phyloP scores from a whole-genome alignment of 2,797 vertebrate genomes.

The Eulemur albifrons region DNA sequence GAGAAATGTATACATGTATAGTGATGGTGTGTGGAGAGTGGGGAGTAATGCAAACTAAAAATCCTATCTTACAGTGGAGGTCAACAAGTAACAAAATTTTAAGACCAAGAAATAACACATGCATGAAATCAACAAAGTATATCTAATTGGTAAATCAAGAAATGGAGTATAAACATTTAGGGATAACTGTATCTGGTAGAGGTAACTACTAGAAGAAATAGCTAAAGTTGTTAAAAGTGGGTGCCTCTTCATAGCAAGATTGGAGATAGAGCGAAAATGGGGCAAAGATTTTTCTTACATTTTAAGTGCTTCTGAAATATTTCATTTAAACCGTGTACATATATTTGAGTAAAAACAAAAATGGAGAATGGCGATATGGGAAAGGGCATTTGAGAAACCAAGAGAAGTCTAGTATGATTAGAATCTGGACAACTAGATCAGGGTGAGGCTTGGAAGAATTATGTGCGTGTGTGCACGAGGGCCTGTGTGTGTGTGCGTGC shows the following conservation, averaged over 20 bases:
- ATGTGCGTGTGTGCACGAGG: neutral
- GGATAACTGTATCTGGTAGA: neutral
- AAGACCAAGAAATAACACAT: neutral
- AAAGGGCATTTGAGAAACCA: neutral
- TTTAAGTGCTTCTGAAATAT: neutral
- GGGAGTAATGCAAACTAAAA: neutral
- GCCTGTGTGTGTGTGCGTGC: no score
- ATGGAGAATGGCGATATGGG: neutral
- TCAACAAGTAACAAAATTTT: neutral
- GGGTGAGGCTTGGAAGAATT: neutral
- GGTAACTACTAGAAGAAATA: neutral
- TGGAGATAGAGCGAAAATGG: neutral
- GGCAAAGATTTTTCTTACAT: neutral
- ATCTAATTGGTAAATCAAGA: neutral
- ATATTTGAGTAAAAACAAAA: neutral
- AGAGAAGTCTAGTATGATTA: neutral
- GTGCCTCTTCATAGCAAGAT: neutral
- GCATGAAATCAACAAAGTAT: neutral
- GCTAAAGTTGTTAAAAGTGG: neutral
- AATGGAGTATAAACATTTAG: neutral
- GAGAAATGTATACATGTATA: neutral
- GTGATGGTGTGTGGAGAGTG: neutral
- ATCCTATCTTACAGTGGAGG: neutral
- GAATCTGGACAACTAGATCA: neutral
- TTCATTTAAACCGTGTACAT: slow-evolving; percentile 17